Base-by-base conservation (phyloP, 2,888 invertebrate genomes). In the Chrysolina haemoptera region DNA sequence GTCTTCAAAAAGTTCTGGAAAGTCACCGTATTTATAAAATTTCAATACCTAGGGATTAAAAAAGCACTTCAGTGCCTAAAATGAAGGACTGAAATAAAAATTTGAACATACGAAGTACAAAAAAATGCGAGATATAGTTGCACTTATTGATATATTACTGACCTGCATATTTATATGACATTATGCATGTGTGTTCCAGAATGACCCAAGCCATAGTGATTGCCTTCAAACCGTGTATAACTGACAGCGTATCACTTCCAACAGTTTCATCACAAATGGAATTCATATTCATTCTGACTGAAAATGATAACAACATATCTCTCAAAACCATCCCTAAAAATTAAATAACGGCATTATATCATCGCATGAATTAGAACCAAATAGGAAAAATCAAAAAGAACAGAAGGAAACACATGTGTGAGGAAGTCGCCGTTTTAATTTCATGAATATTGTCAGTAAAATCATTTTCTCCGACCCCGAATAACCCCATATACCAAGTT, bases 151-250 rank as follows among this genome's bases (percentile, higher is more conserved):
- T 3, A 5, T 73, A 20, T 66, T 50, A 50, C 68, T 66, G 85
- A 91, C 91, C 91, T 85, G 95, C 93, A 85, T 95, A 95, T 89
- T 95, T 95, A 86, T 95, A 95, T 3, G 93, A 92, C 3, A 95
- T 91, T 81, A 95, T 94, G 84, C 94, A 94, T 0, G 94, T 93
- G 85, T 94, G 94, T 0, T 94, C 94, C 72, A 91, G 89, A 76
- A 94, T 91, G 10, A 94, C 90, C 91, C 93, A 92, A 62, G 92
- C 88, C 76, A 94, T 91, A 62, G 92, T 91, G 4, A 92, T 82
- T 16, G 93, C 90, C 83, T 91, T 91, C 75, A 93, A 83, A 0
- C 91, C 90, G 80, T 93, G 93, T 62, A 93, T 89, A 62, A 93
- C 94, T 12, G 95, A 92, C 76, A 95, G 92, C 0, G 94, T 95